Evolutionary conservation across 2,888 invertebrate genomes (phyloP), one percentile per base, ranked within the genome.

Genomic region (Anagyrus pseudococci): DNA sequence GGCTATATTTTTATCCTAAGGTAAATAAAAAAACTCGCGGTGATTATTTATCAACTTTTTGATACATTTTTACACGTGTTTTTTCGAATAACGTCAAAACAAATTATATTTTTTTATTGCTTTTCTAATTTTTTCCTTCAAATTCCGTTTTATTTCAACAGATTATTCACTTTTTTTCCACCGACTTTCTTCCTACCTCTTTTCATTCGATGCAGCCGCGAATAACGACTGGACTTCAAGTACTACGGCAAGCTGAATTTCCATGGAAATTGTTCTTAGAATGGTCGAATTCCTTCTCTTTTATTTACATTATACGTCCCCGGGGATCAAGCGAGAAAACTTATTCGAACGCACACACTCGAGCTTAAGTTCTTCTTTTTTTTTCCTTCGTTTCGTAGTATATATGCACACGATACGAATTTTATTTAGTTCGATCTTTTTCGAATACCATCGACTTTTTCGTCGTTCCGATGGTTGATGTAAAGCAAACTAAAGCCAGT

Each of bases 191-290:
- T 46, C 40, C 25, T 56, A 44, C 47, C 44, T 25, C 52, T 2
- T 33, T n/a, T 52, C 46, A 33, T 23, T 46, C 46, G 17, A 41
- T 57, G 33, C 41, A 52, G 29, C 48, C 49, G 50, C 52, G 57
- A 53, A 53, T 62, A 57, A 62, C 57, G 57, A 53, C 61, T 44
- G 44, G 37, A 46, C 55, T 61, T 55, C 55, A 56, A 61, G 43
- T 61, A 44, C 62, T n/a, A 40, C 22, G 46, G 20, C 29, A 33
- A 48, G 43, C 58, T 41, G 48, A 49, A 63, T 63, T 63, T 58
- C 62, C 62, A 63, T 63, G 58, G 58, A 63, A 63, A 63, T 63
- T 63, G 62, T 63, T 58, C 54, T 63, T 46, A 44, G 44, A 19
- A 63, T 63, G 49, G 47, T 54, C 62, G 48, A 63, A 63, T 58